phyloP scores from a whole-genome alignment of 2,888 invertebrate species.

The Chrysodeixis includens region DNA sequence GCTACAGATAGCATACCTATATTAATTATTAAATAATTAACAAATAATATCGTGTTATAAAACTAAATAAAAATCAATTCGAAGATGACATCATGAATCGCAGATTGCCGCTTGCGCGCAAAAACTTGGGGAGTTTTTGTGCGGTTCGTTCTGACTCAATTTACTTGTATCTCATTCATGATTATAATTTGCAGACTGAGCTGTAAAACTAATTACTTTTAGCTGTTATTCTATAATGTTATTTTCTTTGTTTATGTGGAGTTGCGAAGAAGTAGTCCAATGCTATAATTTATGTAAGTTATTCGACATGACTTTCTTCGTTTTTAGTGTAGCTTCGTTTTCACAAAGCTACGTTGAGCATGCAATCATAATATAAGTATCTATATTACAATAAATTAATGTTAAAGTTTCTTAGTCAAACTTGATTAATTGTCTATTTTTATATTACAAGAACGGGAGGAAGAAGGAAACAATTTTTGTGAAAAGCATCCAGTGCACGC shows the following conservation, averaged over 20 bases:
- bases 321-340: not conserved
- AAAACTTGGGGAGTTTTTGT: constrained; percentile 51
- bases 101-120: constrained; percentile 28
- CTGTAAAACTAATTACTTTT: constrained; percentile 28
- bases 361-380: not conserved
- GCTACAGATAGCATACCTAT: no score
- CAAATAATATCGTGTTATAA: constrained; percentile 19
- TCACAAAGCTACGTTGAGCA: not conserved
- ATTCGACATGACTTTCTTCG: not conserved
- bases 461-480: no score
- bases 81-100: constrained; percentile 52
- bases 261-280: not conserved
- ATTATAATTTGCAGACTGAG: constrained; percentile 16
- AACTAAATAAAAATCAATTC: constrained; percentile 21
- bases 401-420: not conserved
- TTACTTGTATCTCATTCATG: constrained; percentile 43
- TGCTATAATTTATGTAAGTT: not conserved
- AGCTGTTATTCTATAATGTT: not conserved
- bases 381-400: no score
- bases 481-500: not conserved
- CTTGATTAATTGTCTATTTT: not conserved
- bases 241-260: not conserved
- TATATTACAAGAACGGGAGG: no score
- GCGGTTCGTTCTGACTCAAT: constrained; percentile 24
- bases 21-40: constrained; percentile 27